Conservation (phyloP, 2,113 vertebrate genomes). For the Syngnathus scovelli region DNA sequence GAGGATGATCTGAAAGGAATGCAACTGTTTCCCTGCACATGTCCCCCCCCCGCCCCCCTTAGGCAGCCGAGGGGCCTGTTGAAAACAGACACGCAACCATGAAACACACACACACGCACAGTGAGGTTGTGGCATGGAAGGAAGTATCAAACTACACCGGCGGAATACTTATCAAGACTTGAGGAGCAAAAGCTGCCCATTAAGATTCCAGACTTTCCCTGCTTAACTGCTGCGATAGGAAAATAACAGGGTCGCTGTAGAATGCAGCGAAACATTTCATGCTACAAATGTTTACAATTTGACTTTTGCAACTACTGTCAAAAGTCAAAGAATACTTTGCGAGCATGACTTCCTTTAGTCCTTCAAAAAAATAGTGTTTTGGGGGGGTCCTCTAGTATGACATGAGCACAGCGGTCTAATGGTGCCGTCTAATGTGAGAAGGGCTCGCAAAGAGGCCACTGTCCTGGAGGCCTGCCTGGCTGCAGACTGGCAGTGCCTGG, state of each 20-base stretch:
- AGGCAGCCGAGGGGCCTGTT: conserved; percentile 50
- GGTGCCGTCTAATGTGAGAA: conserved; percentile 36
- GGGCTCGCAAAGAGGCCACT: conserved; percentile 35
- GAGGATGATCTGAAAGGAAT: conserved; percentile 69
- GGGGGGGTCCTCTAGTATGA: background rate
- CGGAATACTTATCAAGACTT: conserved; percentile 68
- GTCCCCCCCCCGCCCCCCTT: conserved; percentile 48
- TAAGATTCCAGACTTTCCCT: conserved; percentile 63
- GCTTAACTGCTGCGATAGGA: conserved; percentile 49
- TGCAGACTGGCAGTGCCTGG: conserved; percentile 64
- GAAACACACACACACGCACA: conserved; percentile 32
- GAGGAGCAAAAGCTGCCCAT: conserved; percentile 62
- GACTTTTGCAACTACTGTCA: background rate
- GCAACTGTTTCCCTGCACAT: conserved; percentile 68
- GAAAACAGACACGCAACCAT: conserved; percentile 59
- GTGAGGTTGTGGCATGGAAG: conserved; percentile 59
- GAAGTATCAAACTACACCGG: conserved; percentile 70
- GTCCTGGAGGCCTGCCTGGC: conserved; percentile 47
- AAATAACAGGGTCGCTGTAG: conserved; percentile 33
- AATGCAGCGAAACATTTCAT: conserved; percentile 2
- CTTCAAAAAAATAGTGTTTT: background rate
- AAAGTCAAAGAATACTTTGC: background rate
- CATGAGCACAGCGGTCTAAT: conserved; percentile 32
- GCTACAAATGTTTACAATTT: conserved; percentile 2
- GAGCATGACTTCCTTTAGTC: too few relatives aligned